phyloP scores from a whole-genome alignment of 2,113 vertebrate species.

The Leptodactylus fuscus region DNA sequence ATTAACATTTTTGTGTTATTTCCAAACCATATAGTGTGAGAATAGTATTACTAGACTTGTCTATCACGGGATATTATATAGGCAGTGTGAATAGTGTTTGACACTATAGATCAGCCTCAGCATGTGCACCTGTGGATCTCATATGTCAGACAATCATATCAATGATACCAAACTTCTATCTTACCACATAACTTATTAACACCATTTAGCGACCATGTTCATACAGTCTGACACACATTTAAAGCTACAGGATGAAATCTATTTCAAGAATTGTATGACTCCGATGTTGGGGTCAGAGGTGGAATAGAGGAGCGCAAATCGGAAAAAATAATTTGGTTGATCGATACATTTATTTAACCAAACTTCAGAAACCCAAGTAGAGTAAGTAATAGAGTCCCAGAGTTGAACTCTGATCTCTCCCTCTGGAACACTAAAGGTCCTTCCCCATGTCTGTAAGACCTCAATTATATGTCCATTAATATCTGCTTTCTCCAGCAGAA shows the following conservation, averaged over 20 bases:
- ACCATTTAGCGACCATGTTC: not conserved
- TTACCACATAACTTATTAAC: not conserved
- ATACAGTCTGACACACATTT: not conserved
- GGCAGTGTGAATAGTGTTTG: not conserved
- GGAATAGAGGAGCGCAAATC: not conserved
- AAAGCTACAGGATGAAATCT: not conserved
- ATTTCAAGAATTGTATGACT: not conserved
- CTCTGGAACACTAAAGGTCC: constrained; percentile 50
- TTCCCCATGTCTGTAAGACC: constrained; percentile 61
- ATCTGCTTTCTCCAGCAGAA: constrained; percentile 49
- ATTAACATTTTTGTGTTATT: constrained; percentile 9
- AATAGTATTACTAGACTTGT: not conserved
- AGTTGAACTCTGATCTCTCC: constrained; percentile 40
- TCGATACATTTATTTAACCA: constrained; percentile 32
- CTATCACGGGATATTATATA: not conserved
- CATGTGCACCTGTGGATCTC: not conserved
- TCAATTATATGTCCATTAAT: constrained; percentile 66
- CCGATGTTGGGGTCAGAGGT: constrained; percentile 3
- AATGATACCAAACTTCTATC: not conserved
- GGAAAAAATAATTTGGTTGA: constrained; percentile 36
- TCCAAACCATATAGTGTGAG: constrained; percentile 10
- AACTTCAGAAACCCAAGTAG: constrained; percentile 10
- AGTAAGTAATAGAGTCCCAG: constrained; percentile 21
- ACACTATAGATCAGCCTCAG: not conserved
- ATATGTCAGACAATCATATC: not conserved